A percentile compares a stretch with the other conserved stretches of the same genome.
Evolutionary conservation across 2,888 invertebrate genomes (phyloP).

Genomic region (Drosophila helvetica): DNA sequence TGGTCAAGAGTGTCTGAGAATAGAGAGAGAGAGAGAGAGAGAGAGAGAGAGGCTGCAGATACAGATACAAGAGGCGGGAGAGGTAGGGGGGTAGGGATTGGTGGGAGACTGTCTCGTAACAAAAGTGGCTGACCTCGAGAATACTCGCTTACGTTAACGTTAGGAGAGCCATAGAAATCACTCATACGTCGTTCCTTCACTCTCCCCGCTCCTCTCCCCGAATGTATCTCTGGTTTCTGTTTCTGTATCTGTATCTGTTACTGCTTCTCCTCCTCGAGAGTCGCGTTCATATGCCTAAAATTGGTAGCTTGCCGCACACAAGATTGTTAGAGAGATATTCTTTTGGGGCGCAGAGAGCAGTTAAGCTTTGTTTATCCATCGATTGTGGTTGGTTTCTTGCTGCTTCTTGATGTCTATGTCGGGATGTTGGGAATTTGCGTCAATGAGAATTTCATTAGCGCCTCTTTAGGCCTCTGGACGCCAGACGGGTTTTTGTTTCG

Average conservation of each 20-base stretch:
- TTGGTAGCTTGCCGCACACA: conserved; percentile 58
- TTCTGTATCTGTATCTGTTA: conserved; percentile 17
- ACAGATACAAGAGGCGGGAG: conserved; percentile 32
- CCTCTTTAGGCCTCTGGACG: conserved; percentile 4
- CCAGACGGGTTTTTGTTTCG: background rate
- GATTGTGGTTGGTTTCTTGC: conserved; percentile 15
- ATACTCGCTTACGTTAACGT: conserved; percentile 49
- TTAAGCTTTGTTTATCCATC: conserved; percentile 38
- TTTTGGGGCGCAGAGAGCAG: conserved; percentile 24
- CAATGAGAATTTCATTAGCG: conserved; percentile 35
- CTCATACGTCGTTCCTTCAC: conserved; percentile 49
- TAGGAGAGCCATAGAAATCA: conserved; percentile 59
- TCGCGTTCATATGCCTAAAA: conserved; percentile 55
- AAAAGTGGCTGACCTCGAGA: conserved; percentile 76
- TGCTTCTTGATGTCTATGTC: background rate
- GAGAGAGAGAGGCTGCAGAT: conserved; percentile 14
- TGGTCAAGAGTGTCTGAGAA: conserved; percentile 72
- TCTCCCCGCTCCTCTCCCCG: background rate
- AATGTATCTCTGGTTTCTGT: conserved; percentile 12
- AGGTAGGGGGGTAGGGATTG: background rate
- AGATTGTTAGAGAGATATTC: conserved; percentile 23
- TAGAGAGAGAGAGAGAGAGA: conserved; percentile 28
- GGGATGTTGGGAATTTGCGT: conserved; percentile 8
- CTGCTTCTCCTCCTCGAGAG: conserved; percentile 21
- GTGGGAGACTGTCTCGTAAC: conserved; percentile 39